A percentile compares a stretch with the other conserved stretches of the same genome.
Evolutionary conservation across 2,797 vertebrate species (phyloP).

Genomic region (Spizella passerina): DNA sequence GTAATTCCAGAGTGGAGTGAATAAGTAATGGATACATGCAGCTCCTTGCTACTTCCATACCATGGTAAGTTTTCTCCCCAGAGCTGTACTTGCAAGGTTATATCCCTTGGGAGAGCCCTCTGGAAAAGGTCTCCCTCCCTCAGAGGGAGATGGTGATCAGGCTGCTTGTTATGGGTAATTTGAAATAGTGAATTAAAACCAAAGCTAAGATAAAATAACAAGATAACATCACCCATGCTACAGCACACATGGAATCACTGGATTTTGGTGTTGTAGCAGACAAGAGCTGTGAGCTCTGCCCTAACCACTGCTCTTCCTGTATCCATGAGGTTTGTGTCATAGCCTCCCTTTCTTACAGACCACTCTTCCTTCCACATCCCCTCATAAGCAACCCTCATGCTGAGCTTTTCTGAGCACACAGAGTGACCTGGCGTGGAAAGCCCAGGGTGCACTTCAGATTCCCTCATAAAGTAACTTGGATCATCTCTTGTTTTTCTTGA

Average conservation of each 20-base stretch:
- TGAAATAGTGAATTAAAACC: not conserved
- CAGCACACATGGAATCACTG: not conserved
- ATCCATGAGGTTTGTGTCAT: not conserved
- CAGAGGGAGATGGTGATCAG: not conserved
- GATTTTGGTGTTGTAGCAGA: not conserved
- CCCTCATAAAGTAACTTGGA: constrained; percentile 36
- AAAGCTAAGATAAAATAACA: not conserved
- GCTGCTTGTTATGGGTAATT: not conserved
- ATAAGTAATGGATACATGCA: not conserved
- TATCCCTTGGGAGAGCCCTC: not conserved
- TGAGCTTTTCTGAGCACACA: not conserved
- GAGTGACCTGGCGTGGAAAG: not conserved
- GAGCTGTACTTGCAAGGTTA: not conserved
- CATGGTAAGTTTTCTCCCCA: not conserved
- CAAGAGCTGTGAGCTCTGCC: not conserved
- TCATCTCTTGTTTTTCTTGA: constrained; percentile 50
- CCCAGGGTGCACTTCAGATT: constrained; percentile 6
- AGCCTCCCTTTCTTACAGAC: not conserved
- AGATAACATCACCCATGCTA: not conserved
- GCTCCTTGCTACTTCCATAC: not conserved
- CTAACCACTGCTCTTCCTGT: not conserved
- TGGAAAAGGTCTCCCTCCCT: not conserved
- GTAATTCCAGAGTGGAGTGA: not conserved
- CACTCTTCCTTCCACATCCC: not conserved
- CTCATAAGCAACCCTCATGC: not conserved